These are phyloP conservation scores for Nomia melanderi DNA, from an alignment of 1,140 invertebrate genomes.

Conservation along the genomic window DNA sequence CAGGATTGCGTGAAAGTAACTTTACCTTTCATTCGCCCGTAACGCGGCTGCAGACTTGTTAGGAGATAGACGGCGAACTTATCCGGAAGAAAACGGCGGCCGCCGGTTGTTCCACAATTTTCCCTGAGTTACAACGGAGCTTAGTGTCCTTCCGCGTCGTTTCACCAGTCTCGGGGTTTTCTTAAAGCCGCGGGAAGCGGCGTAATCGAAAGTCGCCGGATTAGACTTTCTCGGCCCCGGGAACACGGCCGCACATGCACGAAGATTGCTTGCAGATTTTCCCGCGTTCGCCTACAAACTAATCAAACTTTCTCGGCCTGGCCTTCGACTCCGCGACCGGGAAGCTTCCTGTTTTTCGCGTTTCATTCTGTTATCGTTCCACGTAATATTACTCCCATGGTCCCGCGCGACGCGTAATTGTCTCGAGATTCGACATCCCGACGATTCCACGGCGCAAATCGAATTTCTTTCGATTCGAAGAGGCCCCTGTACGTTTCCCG, in stretches of 20 bases:
- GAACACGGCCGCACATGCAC: neutral
- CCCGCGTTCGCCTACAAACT: conserved; percentile 16
- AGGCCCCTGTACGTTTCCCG: neutral
- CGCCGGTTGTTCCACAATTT: neutral
- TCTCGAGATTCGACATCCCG: neutral
- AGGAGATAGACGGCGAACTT: no score
- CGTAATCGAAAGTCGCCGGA: conserved; percentile 15
- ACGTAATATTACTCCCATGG: neutral
- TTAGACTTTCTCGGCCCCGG: neutral
- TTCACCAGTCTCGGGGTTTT: neutral
- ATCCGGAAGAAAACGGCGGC: neutral
- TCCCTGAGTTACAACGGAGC: conserved; percentile 3
- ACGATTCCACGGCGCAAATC: neutral
- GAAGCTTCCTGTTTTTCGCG: neutral
- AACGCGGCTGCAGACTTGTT: no score
- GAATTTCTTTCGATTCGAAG: neutral
- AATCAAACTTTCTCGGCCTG: conserved; percentile 52
- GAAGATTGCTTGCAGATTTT: conserved; percentile 41
- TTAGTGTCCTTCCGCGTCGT: conserved; percentile 11
- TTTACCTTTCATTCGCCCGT: neutral
- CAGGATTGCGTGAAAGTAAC: neutral
- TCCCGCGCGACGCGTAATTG: neutral
- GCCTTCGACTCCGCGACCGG: neutral
- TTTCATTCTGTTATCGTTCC: neutral
- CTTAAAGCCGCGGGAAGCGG: conserved; percentile 3